These are phyloP conservation scores for Bubo bubo DNA, from an alignment of 2,113 vertebrate species.

Conservation along the genomic window DNA sequence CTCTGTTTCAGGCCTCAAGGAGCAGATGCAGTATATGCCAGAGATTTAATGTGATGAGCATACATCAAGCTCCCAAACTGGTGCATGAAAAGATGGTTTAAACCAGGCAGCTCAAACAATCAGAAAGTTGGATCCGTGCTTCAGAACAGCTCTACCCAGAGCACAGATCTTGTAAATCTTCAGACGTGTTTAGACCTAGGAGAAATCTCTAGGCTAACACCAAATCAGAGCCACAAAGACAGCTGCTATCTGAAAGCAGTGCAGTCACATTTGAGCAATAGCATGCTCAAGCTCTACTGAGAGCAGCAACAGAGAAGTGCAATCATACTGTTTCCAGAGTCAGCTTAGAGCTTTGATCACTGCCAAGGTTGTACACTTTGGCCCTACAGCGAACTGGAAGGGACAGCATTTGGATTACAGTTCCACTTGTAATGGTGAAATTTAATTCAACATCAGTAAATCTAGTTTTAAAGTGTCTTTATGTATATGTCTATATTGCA, in stretches of 20 bases:
- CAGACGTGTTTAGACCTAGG: accelerated
- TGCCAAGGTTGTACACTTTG: neutral
- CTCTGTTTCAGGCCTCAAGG: neutral
- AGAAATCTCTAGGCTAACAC: neutral
- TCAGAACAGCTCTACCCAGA: neutral
- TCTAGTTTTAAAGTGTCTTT: neutral
- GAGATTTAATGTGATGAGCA: neutral
- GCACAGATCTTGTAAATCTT: neutral
- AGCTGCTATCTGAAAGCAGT: neutral
- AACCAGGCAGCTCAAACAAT: neutral
- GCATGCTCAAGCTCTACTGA: neutral
- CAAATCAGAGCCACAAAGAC: neutral
- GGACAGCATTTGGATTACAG: neutral
- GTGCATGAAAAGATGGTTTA: neutral
- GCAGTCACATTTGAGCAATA: neutral
- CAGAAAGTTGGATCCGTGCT: neutral
- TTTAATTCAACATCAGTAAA: neutral
- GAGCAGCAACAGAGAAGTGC: neutral
- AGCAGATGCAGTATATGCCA: neutral
- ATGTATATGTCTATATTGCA: neutral
- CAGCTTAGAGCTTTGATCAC: neutral
- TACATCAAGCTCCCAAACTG: neutral
- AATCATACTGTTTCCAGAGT: neutral
- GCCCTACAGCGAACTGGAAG: neutral
- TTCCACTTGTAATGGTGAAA: neutral